Conservation (phyloP, 2,797 vertebrate genomes). For the Mormyrus hasselquistii region DNA sequence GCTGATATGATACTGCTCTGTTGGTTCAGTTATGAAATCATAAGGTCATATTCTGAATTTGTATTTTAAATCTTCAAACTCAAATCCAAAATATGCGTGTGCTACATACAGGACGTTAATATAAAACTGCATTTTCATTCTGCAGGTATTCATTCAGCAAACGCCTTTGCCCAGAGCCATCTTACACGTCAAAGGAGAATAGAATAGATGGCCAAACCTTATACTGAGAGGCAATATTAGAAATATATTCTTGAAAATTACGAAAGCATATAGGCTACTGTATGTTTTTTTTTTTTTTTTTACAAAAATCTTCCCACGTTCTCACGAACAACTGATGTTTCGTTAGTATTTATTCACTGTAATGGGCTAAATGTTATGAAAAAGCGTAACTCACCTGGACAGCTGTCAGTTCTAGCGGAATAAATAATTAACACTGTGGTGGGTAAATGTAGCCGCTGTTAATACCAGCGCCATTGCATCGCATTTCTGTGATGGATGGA, state of each 20-base stretch:
- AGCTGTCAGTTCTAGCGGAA: slow-evolving; percentile 83
- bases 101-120: neutral
- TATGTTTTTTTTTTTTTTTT: neutral
- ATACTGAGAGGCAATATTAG: neutral
- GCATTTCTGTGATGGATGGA: slow-evolving; percentile 84
- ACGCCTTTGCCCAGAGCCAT: neutral
- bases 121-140: neutral
- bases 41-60: neutral
- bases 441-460: slow-evolving; percentile 69
- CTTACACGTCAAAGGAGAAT: neutral
- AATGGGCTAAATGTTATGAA: neutral
- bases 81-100: neutral
- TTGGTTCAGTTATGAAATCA: neutral
- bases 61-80: neutral
- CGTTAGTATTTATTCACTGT: neutral
- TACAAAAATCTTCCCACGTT: neutral
- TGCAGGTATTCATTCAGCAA: neutral
- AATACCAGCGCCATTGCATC: slow-evolving; percentile 72
- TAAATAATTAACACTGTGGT: slow-evolving; percentile 83
- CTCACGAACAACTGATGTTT: neutral
- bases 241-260: neutral
- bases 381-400: slow-evolving; percentile 90
- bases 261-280: too few relatives aligned
- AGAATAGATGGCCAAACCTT: neutral
- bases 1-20: neutral